These are phyloP conservation scores for Samia ricini DNA, from an alignment of 1,140 invertebrate genomes.

Conservation along the genomic window DNA sequence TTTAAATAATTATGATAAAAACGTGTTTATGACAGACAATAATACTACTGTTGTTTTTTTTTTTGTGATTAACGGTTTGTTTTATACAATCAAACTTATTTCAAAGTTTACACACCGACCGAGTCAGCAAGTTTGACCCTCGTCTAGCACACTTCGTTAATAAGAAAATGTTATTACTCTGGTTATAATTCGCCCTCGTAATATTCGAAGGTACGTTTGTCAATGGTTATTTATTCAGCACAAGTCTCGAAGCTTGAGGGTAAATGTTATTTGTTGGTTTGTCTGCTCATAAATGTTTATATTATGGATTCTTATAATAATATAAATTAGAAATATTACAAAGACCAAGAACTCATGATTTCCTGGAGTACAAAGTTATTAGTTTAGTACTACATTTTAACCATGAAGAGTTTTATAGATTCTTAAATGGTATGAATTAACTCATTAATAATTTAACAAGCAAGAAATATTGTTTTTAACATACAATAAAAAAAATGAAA, in stretches of 20 bases:
- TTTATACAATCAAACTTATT: conserved; percentile 11
- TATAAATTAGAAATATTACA: no score
- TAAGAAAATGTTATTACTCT: conserved; percentile 20
- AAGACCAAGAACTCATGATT: no score
- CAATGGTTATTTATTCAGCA: neutral
- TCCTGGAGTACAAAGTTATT: no score
- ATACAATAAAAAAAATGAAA: no score
- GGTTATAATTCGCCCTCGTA: conserved; percentile 16
- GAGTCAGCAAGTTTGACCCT: conserved; percentile 5
- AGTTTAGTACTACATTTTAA: no score
- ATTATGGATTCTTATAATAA: no score
- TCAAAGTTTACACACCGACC: conserved; percentile 12
- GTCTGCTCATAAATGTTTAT: neutral
- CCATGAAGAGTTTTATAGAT: no score
- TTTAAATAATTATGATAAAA: neutral
- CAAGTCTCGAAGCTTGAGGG: neutral
- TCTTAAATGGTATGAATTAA: no score
- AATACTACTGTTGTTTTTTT: neutral
- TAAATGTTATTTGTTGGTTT: neutral
- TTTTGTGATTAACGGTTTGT: conserved; percentile 12
- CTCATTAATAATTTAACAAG: no score
- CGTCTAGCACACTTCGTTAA: conserved; percentile 16
- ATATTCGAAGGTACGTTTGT: neutral
- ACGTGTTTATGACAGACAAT: neutral
- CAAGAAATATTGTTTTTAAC: no score